Conservation (phyloP, 2,888 invertebrate species). For the Diaphora mendica region DNA sequence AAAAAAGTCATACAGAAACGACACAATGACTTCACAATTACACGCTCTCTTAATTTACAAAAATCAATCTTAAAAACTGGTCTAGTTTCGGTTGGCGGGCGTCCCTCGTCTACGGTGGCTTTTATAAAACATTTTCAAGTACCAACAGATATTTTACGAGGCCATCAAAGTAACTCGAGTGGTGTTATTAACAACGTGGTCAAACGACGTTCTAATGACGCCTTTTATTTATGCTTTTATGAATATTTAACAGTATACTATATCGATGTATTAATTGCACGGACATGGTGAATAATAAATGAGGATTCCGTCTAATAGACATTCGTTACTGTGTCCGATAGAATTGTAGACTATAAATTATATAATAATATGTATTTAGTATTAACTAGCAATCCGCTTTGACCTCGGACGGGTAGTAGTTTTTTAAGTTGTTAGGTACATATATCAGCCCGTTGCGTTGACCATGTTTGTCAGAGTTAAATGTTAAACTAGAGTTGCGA, state of each 20-base stretch:
- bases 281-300: constrained; percentile 60
- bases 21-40: neutral
- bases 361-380: constrained; percentile 41
- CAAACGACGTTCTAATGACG: constrained; percentile 39
- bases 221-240: constrained; percentile 41
- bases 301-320: constrained; percentile 50
- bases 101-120: constrained; percentile 6
- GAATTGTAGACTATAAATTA: constrained; percentile 54
- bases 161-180: constrained; percentile 50
- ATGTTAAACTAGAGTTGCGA: too few relatives aligned
- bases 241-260: constrained; percentile 51
- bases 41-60: constrained; percentile 14
- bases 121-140: constrained; percentile 47
- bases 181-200: constrained; percentile 41
- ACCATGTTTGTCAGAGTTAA: too few relatives aligned
- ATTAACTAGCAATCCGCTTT: constrained; percentile 22
- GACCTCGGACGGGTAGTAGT: neutral
- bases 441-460: neutral
- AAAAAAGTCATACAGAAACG: neutral
- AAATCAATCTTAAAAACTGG: constrained; percentile 8
- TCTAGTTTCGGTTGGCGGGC: neutral
- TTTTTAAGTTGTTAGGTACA: neutral
- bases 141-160: constrained; percentile 47
- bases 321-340: constrained; percentile 48
- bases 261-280: constrained; percentile 52